These are phyloP conservation scores for Prolemur simus DNA, from an alignment of 2,113 vertebrate genomes.

Conservation along the genomic window DNA sequence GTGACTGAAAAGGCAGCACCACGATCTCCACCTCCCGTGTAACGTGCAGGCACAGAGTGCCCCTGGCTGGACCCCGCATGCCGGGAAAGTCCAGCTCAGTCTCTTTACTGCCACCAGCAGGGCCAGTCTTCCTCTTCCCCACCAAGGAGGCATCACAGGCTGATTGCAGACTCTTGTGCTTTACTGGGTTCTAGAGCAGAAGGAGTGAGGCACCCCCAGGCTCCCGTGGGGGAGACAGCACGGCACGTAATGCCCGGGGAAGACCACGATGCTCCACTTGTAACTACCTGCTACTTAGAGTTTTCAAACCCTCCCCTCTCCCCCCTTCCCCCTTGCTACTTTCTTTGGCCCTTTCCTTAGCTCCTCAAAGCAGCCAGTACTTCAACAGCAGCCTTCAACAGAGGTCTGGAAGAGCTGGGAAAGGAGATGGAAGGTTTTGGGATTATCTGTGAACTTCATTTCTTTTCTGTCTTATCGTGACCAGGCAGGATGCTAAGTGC, in stretches of 20 bases:
- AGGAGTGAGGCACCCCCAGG: neutral
- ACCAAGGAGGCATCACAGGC: neutral
- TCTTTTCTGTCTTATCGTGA: neutral
- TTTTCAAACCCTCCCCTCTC: neutral
- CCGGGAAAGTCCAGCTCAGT: neutral
- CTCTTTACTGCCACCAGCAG: neutral
- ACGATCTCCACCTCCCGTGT: neutral
- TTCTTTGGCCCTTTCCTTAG: neutral
- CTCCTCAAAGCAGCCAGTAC: neutral
- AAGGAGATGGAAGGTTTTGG: neutral
- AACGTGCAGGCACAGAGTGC: neutral
- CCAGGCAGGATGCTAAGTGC: neutral
- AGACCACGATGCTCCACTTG: fast-evolving
- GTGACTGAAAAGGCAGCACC: neutral
- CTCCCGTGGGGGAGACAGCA: fast-evolving
- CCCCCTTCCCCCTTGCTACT: neutral
- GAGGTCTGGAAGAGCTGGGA: neutral
- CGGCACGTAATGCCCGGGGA: neutral
- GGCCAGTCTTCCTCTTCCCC: neutral
- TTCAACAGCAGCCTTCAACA: neutral
- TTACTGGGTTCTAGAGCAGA: fast-evolving
- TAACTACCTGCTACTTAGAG: too few species aligned
- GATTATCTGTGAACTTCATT: neutral
- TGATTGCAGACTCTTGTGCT: too few species aligned
- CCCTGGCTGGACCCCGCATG: neutral